Evolutionary conservation across 2,888 invertebrate genomes (phyloP), one percentile per base, ranked within the genome.

Genomic region (Mimumesa dahlbomi): DNA sequence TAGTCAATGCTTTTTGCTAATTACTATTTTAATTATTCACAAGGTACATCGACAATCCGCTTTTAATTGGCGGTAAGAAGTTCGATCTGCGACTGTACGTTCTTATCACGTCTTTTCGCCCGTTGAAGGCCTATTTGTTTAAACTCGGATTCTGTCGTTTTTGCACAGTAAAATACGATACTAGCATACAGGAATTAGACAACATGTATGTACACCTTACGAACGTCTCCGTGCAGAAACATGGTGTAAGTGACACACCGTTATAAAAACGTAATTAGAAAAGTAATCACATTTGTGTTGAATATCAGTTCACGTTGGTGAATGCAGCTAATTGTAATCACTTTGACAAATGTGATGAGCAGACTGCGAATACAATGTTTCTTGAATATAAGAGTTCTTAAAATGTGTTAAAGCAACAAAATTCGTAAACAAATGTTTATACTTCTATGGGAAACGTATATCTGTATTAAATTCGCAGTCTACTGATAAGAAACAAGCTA

Each of bases 211-310:
- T 98, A 56, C 98, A 98, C 91, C 92, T 98, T 56, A 98, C 98
- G 9, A 98, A 98, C 88, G 98, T 98, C 2, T 98, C 98, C 64
- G 97, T 98, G n/a, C 98, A 99, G 90, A 98, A 98, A 89, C 97
- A 97, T 87, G 98, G 98, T 77, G 95, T 95, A 89, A 90, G 92
- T 90, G 34, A 34, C n/a, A 29, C 1, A 9, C 9, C 29, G 6
- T 29, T n/a, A n/a, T n/a, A n/a, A n/a, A n/a, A n/a, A n/a, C 2
- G 29, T n/a, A 11, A 1, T n/a, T 34, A 11, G n/a, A 3, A n/a
- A 34, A 34, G 1, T 11, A 34, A 4, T 34, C n/a, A n/a, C n/a
- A n/a, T n/a, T n/a, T n/a, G n/a, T n/a, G n/a, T n/a, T n/a, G n/a
- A n/a, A n/a, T n/a, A n/a, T n/a, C n/a, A n/a, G n/a, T n/a, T n/a